Conservation (phyloP, 2,113 vertebrate genomes). For the Corythornis madagascariensis region DNA sequence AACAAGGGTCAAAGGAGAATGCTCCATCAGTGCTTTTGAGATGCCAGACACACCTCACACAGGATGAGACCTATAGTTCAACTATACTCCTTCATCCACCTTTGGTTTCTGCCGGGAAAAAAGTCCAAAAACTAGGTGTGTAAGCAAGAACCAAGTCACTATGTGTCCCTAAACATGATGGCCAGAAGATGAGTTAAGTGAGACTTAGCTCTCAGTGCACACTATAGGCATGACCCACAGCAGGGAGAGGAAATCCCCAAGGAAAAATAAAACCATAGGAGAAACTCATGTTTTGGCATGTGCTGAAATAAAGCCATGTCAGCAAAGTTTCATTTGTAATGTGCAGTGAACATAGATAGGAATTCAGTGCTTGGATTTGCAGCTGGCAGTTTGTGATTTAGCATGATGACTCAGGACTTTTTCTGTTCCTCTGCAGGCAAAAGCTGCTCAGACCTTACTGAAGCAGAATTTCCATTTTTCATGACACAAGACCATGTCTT, state of each 20-base stretch:
- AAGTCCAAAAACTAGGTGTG: not conserved
- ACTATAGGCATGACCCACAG: not conserved
- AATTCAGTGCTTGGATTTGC: not conserved
- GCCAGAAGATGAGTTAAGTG: not conserved
- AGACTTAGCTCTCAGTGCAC: not conserved
- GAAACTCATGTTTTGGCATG: not conserved
- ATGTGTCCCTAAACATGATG: accelerated
- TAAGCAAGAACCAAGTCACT: not conserved
- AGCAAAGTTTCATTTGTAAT: not conserved
- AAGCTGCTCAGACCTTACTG: not conserved
- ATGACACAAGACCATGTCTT: not conserved
- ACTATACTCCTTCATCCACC: not conserved
- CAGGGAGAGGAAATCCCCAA: not conserved
- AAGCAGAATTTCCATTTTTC: not conserved
- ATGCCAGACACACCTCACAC: not conserved
- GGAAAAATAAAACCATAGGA: not conserved
- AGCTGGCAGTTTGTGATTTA: not conserved
- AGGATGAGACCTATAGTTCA: not conserved
- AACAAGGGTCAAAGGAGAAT: not conserved
- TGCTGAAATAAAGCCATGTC: not conserved
- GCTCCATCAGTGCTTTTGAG: not conserved
- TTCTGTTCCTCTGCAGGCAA: slow-evolving; percentile 24
- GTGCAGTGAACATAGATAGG: not conserved
- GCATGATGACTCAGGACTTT: slow-evolving; percentile 57
- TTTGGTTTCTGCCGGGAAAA: not conserved